These are phyloP conservation scores for Polymixis flavicincta DNA, from an alignment of 2,888 invertebrate genomes.

Conservation along the genomic window DNA sequence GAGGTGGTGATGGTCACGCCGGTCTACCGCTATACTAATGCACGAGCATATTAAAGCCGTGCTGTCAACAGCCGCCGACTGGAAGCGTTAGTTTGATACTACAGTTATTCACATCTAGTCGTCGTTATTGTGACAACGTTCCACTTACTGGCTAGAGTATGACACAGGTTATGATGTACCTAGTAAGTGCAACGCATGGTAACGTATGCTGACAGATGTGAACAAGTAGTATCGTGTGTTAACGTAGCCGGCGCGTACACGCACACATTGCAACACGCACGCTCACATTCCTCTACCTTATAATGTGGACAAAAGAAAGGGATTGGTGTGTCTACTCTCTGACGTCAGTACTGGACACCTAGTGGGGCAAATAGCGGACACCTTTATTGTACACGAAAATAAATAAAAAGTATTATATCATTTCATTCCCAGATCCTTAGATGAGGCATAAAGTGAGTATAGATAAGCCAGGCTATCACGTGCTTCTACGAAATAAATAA, in stretches of 20 bases:
- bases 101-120: constrained; percentile 72
- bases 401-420: constrained; percentile 45
- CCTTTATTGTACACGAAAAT: constrained; percentile 76
- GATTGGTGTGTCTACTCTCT: constrained; percentile 89
- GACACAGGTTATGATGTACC: constrained; percentile 34
- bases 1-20: constrained; percentile 60
- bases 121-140: constrained; percentile 51
- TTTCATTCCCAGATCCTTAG: constrained; percentile 34
- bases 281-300: constrained; percentile 90
- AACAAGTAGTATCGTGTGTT: constrained; percentile 73
- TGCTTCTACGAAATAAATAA: background rate
- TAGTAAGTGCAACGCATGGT: constrained; percentile 24
- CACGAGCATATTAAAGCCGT: constrained; percentile 81
- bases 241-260: constrained; percentile 76
- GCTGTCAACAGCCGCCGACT: constrained; percentile 81
- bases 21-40: constrained; percentile 64
- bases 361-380: constrained; percentile 88
- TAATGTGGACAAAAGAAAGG: constrained; percentile 88
- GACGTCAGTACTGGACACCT: constrained; percentile 90
- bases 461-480: constrained; percentile 20
- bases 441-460: constrained; percentile 14
- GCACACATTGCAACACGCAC: constrained; percentile 87
- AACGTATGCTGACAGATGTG: constrained; percentile 69
- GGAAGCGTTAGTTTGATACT: constrained; percentile 84
- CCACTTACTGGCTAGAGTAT: constrained; percentile 27